Base-by-base conservation (phyloP, 2,888 invertebrate genomes). In the Subacronicta megacephala region DNA sequence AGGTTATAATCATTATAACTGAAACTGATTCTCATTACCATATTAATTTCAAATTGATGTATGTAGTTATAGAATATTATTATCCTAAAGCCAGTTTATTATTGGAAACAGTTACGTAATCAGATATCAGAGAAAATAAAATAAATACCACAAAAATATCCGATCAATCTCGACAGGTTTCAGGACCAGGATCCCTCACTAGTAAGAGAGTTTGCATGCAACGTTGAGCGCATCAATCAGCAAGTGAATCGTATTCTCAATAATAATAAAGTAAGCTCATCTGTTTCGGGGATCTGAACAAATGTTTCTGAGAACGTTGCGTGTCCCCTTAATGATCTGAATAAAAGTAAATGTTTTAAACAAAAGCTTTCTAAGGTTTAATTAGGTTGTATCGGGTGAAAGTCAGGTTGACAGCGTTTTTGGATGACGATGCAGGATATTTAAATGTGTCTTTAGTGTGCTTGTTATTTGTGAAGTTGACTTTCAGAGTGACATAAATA, bases 201-300 rank as follows among this genome's bases (percentile, higher is more conserved):
- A 60, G 66, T 55, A 53, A 63, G 60, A 50, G 64, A 63, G 73
- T 80, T 84, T 78, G 84, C 85, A 86, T 83, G 84, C 82, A 72
- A 79, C 73, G 72, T 74, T 73, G 78, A 78, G 77, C 72, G 77
- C 82, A 87, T 88, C 88, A 86, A 84, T 88, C 87, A 83, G 79
- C 55, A 58, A 46, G 17, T 50, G 64, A 61, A 80, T 78, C 76
- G 76, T 72, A 80, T 78, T 73, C 67, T 82, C 84, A 86, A 88
- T 88, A 85, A 89, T 86, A 87, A 88, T 88, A 88, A 88, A 88
- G 80, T 80, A 80, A 82, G 64, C 76, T 54, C 68, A 87, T 85
- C 82, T 74, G 84, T 84, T 87, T 83, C 71, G 78, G 78, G 78
- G 82, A 87, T 86, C 85, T 79, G 81, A 71, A 82, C 83, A 79